Evolutionary conservation across 2,113 vertebrate species (phyloP).

Genomic region (Furnarius figulus): DNA sequence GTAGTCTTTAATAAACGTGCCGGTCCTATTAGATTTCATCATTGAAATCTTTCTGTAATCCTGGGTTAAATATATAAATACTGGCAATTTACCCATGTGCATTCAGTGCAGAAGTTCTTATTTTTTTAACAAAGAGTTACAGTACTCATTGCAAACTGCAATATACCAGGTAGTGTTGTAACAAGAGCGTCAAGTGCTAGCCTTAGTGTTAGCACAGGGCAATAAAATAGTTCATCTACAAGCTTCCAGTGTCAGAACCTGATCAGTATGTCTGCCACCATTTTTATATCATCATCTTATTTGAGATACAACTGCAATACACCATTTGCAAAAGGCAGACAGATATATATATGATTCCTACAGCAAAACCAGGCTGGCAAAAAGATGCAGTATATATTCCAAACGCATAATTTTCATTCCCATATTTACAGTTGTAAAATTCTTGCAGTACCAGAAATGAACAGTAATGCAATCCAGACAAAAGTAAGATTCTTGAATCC

Average conservation of each 20-base stretch:
- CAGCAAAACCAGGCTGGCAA: slow-evolving; percentile 7
- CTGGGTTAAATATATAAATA: background rate
- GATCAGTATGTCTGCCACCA: background rate
- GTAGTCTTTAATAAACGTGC: background rate
- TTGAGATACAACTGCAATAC: background rate
- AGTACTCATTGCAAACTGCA: background rate
- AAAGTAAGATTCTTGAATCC: slow-evolving; percentile 15
- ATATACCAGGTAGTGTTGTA: background rate
- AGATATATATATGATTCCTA: background rate
- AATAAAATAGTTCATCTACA: background rate
- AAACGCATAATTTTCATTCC: slow-evolving; percentile 22
- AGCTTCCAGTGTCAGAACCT: background rate
- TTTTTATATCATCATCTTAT: background rate
- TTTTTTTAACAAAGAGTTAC: background rate
- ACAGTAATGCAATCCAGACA: slow-evolving; percentile 19
- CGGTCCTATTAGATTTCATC: background rate
- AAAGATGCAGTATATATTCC: background rate
- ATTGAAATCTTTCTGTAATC: background rate
- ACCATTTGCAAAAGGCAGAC: background rate
- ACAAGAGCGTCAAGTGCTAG: background rate
- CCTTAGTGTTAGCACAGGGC: background rate
- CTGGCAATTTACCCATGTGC: background rate
- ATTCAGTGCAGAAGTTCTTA: background rate
- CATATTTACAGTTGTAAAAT: slow-evolving; percentile 25
- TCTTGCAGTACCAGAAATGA: slow-evolving; percentile 6